Evolutionary conservation across 1,140 invertebrate species (phyloP).

Genomic region (Drosophila subpulchrella): DNA sequence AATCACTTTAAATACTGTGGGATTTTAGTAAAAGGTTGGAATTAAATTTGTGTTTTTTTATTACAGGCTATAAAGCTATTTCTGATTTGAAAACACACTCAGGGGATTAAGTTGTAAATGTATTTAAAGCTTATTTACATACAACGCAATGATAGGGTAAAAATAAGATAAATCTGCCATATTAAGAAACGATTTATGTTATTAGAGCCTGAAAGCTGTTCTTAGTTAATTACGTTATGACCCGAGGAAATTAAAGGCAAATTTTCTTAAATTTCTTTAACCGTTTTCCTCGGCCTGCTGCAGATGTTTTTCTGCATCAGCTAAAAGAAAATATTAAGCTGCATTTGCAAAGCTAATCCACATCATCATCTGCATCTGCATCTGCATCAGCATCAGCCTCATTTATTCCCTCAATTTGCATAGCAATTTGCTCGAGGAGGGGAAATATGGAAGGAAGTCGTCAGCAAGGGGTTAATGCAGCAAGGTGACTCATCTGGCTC

Average conservation of each 20-base stretch:
- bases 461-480: constrained; percentile 35
- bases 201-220: not conserved
- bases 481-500: constrained; percentile 40
- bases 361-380: constrained; percentile 36
- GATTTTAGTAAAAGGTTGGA: not conserved
- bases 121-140: not conserved
- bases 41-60: constrained; percentile 1
- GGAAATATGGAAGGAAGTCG: constrained; percentile 15
- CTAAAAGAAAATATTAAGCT: constrained; percentile 26
- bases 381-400: constrained; percentile 36
- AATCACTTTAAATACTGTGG: constrained; percentile 1
- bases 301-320: constrained; percentile 30
- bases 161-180: not conserved
- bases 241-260: not conserved
- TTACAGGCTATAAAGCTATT: not conserved
- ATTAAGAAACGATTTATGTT: not conserved
- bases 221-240: not conserved
- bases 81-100: not conserved
- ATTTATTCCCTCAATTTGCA: constrained; percentile 50
- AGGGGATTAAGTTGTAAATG: not conserved
- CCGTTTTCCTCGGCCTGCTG: not conserved
- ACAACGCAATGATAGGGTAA: no score
- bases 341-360: constrained; percentile 46
- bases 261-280: not conserved
- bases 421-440: constrained; percentile 36